Evolutionary conservation across 2,888 invertebrate genomes (phyloP).

Genomic region (Sinodicranocentrus sp.): DNA sequence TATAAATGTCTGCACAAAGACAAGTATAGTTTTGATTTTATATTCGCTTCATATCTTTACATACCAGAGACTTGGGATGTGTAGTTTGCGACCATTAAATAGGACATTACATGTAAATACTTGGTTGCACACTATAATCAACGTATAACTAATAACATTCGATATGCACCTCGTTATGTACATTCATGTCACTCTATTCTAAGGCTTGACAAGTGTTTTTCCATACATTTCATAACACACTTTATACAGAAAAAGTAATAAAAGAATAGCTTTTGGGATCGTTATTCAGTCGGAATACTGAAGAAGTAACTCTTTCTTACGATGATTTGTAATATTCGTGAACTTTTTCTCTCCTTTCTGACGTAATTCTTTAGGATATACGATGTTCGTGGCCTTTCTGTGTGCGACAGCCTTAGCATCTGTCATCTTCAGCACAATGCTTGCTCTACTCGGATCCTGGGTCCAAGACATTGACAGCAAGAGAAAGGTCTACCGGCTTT

Average conservation of each 20-base stretch:
- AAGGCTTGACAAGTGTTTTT: too few species aligned
- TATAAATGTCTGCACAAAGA: too few species aligned
- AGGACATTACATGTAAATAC: background rate
- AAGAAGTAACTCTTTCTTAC: too few species aligned
- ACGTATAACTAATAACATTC: too few species aligned
- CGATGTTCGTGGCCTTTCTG: constrained; percentile 69
- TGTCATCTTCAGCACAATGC: constrained; percentile 66
- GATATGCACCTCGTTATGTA: too few species aligned
- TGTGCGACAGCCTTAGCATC: constrained; percentile 63
- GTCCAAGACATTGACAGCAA: constrained; percentile 73
- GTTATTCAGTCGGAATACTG: too few species aligned
- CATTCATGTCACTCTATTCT: too few species aligned
- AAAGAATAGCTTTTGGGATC: too few species aligned
- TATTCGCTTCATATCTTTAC: constrained; percentile 3
- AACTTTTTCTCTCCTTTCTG: constrained; percentile 31
- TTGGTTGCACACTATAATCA: background rate
- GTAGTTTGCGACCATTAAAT: background rate
- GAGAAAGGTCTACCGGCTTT: constrained; percentile 71
- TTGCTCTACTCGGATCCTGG: constrained; percentile 71
- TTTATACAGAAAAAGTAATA: too few species aligned
- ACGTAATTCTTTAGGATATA: constrained; percentile 61
- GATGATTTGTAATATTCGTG: background rate
- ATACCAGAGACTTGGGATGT: background rate
- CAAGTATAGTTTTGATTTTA: background rate
- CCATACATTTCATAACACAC: too few species aligned